Conservation (phyloP, 2,888 invertebrate species). For the Ptychoptera albimana region DNA sequence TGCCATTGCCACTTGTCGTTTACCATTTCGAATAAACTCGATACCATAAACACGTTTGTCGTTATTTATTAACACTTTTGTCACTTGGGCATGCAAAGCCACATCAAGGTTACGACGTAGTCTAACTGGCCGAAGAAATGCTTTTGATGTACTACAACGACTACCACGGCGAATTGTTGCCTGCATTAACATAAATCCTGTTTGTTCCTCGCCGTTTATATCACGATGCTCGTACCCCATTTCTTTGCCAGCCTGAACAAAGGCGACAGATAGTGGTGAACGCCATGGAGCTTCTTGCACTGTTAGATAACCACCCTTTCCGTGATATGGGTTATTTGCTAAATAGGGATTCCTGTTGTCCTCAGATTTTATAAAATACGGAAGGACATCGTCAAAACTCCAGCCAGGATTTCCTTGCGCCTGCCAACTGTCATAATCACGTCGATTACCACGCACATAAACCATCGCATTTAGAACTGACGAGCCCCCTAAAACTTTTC, state of each 20-base stretch:
- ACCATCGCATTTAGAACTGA: constrained; percentile 85
- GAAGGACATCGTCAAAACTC: constrained; percentile 66
- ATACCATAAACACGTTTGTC: constrained; percentile 61
- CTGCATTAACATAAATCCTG: constrained; percentile 77
- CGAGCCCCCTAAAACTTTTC: constrained; percentile 78
- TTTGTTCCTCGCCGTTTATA: constrained; percentile 67
- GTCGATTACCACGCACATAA: constrained; percentile 73
- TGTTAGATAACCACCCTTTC: constrained; percentile 62
- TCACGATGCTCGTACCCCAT: constrained; percentile 68
- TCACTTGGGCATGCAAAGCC: constrained; percentile 58
- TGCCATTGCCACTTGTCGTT: constrained; percentile 48
- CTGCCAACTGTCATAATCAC: constrained; percentile 81
- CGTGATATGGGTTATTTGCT: constrained; percentile 56
- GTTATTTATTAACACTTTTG: constrained; percentile 53
- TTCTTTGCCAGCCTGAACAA: constrained; percentile 66
- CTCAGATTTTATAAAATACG: constrained; percentile 75
- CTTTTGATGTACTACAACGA: constrained; percentile 76
- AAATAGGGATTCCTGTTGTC: constrained; percentile 76
- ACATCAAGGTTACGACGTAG: constrained; percentile 63
- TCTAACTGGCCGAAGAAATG: constrained; percentile 69
- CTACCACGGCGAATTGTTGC: constrained; percentile 70
- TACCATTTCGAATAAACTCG: constrained; percentile 50
- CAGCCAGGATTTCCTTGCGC: constrained; percentile 70
- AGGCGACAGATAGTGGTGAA: constrained; percentile 65
- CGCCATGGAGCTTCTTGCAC: constrained; percentile 76